These are phyloP conservation scores for Heliconius ismenius DNA, from an alignment of 2,888 invertebrate genomes.

Conservation along the genomic window DNA sequence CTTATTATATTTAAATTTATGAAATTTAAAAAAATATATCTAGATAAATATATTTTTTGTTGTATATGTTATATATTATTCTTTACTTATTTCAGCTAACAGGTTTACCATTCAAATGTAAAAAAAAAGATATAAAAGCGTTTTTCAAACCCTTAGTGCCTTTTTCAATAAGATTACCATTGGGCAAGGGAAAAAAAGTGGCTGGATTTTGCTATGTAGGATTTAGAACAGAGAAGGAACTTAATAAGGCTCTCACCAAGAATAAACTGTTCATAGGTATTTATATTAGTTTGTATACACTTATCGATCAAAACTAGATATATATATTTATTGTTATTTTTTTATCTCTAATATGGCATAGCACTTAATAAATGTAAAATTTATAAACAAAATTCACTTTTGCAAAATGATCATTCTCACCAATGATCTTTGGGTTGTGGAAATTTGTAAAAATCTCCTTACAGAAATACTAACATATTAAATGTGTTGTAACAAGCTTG, in stretches of 20 bases:
- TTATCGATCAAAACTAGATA: background rate
- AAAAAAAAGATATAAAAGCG: constrained; percentile 91
- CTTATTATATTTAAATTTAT: background rate
- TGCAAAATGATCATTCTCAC: no score
- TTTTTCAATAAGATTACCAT: constrained; percentile 89
- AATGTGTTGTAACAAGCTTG: no score
- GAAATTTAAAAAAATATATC: background rate
- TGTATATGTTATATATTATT: background rate
- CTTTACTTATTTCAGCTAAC: constrained; percentile 83
- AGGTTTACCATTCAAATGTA: constrained; percentile 89
- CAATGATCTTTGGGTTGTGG: no score
- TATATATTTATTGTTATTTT: background rate
- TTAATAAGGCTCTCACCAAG: constrained; percentile 90
- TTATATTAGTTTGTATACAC: background rate
- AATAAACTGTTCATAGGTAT: constrained; percentile 93
- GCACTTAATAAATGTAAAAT: no score
- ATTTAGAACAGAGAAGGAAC: constrained; percentile 90
- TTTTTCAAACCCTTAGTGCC: constrained; percentile 92
- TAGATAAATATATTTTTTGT: background rate
- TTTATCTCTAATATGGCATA: background rate
- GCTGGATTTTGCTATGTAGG: constrained; percentile 95
- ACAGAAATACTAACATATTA: no score
- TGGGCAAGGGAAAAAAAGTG: constrained; percentile 81
- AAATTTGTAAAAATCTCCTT: no score
- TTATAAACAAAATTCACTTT: no score